Conservation (phyloP, 2,113 vertebrate species). For the Cyanoderma ruficeps region DNA sequence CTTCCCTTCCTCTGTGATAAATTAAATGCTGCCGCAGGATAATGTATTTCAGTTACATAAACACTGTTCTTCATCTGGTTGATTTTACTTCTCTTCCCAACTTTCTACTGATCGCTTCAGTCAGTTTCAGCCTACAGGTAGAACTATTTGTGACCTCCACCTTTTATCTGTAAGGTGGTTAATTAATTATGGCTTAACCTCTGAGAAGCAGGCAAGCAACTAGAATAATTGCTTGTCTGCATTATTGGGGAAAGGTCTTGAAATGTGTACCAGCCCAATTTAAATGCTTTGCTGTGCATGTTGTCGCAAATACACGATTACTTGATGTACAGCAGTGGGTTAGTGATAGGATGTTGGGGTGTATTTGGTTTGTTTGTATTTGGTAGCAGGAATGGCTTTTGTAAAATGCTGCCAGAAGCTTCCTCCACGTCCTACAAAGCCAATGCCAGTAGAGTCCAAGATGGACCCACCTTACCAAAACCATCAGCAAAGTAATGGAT, state of each 20-base stretch:
- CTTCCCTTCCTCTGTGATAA: not conserved
- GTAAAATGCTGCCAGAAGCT: not conserved
- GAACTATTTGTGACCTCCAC: not conserved
- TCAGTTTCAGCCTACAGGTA: not conserved
- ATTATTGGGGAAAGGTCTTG: not conserved
- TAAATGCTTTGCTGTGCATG: not conserved
- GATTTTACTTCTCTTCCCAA: not conserved
- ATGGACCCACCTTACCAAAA: not conserved
- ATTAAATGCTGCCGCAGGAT: not conserved
- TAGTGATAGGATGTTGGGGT: not conserved
- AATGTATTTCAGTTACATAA: not conserved
- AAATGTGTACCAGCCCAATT: not conserved
- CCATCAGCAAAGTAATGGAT: not conserved
- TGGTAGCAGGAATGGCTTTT: not conserved
- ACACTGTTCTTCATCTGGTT: not conserved
- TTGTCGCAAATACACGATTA: not conserved
- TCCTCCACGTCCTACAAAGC: not conserved
- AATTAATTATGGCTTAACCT: constrained; percentile 2
- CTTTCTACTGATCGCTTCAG: not conserved
- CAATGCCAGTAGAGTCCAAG: not conserved
- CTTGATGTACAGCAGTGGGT: not conserved
- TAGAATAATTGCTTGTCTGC: not conserved
- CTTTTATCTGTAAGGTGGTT: not conserved
- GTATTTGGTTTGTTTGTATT: not conserved
- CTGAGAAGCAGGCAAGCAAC: not conserved